Percentiles rank a stretch among this genome's conserved stretches.
These are phyloP conservation scores for Empis livida DNA, from an alignment of 2,888 invertebrate genomes.

Conservation along the genomic window DNA sequence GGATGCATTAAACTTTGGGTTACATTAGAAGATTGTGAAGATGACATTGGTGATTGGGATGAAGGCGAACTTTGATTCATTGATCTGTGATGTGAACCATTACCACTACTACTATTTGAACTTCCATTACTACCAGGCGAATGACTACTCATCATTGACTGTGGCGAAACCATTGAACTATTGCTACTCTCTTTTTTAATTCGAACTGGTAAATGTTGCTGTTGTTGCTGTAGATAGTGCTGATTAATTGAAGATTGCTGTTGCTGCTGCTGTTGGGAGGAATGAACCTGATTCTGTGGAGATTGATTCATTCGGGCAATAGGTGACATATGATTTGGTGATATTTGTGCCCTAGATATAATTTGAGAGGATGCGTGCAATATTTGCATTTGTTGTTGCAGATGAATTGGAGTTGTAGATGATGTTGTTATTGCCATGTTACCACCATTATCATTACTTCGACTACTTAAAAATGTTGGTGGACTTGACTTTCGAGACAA, in stretches of 20 bases:
- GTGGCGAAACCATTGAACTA: conserved; percentile 1
- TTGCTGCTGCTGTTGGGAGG: conserved; percentile 18
- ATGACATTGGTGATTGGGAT: conserved; percentile 22
- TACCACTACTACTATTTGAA: conserved; percentile 17
- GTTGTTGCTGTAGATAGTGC: conserved; percentile 27
- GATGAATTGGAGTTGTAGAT: conserved; percentile 23
- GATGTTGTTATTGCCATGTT: conserved; percentile 15
- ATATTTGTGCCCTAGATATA: conserved; percentile 23
- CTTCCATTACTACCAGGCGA: conserved; percentile 20
- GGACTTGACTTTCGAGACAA: conserved; percentile 16
- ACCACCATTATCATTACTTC: conserved; percentile 16
- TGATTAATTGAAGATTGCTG: conserved; percentile 14
- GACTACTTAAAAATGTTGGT: conserved; percentile 16
- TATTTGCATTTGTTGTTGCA: conserved; percentile 27
- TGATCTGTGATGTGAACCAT: conserved; percentile 17
- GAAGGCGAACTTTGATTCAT: conserved; percentile 17
- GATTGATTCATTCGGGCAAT: conserved; percentile 21
- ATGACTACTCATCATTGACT: conserved; percentile 16
- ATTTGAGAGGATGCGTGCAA: conserved; percentile 25
- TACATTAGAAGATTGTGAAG: conserved; percentile 22
- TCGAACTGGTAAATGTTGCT: conserved; percentile 26
- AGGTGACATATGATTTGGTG: conserved; percentile 24
- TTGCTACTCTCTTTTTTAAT: conserved; percentile 27
- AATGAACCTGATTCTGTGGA: conserved; percentile 15
- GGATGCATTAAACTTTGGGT: conserved; percentile 34